phyloP scores from a whole-genome alignment of 2,888 invertebrate genomes.

The Erpobdella octoculata region DNA sequence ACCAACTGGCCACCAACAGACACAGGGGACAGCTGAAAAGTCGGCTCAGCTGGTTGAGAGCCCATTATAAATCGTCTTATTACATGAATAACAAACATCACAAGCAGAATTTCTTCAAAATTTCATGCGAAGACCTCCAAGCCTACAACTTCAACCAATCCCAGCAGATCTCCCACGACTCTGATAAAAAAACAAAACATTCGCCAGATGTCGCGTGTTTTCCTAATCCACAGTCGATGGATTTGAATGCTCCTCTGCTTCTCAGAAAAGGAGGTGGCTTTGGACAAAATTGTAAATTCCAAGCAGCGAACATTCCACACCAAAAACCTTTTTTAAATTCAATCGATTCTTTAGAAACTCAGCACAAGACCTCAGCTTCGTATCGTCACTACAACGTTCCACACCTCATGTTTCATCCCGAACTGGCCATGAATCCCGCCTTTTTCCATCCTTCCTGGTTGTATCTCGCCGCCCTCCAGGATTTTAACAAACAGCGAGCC shows the following conservation, averaged over 20 bases:
- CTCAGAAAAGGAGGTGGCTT: no score
- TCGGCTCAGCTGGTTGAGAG: neutral
- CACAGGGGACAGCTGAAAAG: neutral
- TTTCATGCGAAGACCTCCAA: neutral
- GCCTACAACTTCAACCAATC: neutral
- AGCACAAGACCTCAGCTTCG: neutral
- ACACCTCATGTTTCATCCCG: neutral
- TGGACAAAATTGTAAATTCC: neutral
- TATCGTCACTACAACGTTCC: neutral
- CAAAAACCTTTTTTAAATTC: no score
- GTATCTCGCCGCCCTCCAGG: slow-evolving; percentile 9
- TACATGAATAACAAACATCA: neutral
- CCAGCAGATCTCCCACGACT: neutral
- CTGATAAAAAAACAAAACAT: neutral
- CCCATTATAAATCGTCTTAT: neutral
- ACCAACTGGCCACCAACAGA: no score
- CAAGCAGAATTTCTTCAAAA: neutral
- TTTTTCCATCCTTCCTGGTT: slow-evolving; percentile 14
- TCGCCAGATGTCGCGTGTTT: slow-evolving; percentile 1
- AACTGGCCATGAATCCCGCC: neutral
- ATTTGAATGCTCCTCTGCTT: neutral
- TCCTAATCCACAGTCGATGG: neutral
- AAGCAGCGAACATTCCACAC: no score
- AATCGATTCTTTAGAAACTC: neutral
- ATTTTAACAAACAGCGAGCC: neutral